phyloP scores from a whole-genome alignment of 2,888 invertebrate genomes.

The Meiosimyza decipiens region DNA sequence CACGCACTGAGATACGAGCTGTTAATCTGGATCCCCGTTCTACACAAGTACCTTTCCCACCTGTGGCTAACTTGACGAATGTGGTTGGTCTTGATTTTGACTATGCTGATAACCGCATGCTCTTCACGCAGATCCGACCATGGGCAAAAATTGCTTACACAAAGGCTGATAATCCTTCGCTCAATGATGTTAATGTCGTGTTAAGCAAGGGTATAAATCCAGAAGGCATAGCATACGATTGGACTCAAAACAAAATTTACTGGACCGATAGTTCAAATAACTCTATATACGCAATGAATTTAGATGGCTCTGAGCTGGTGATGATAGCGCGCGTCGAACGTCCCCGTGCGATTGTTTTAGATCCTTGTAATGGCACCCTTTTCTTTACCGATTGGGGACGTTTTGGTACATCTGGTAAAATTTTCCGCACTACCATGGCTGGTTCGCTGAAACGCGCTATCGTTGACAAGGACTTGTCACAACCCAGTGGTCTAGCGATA shows the following conservation, averaged over 20 bases:
- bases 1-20: slow-evolving; percentile 91
- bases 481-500: slow-evolving; percentile 94
- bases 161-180: slow-evolving; percentile 76
- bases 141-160: slow-evolving; percentile 90
- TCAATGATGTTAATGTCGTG: slow-evolving; percentile 74
- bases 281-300: slow-evolving; percentile 94
- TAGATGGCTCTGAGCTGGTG: slow-evolving; percentile 86
- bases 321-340: slow-evolving; percentile 94
- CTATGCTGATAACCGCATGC: slow-evolving; percentile 84
- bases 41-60: slow-evolving; percentile 85
- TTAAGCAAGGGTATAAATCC: slow-evolving; percentile 87
- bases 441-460: slow-evolving; percentile 91
- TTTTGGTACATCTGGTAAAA: slow-evolving; percentile 92
- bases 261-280: slow-evolving; percentile 97
- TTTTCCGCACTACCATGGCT: slow-evolving; percentile 95
- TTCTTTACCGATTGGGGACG: slow-evolving; percentile 98
- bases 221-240: slow-evolving; percentile 95
- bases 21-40: slow-evolving; percentile 88
- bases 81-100: slow-evolving; percentile 97
- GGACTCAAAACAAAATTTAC: slow-evolving; percentile 97
- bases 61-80: slow-evolving; percentile 87
- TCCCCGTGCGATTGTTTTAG: slow-evolving; percentile 93
- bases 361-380: slow-evolving; percentile 95
- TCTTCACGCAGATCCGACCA: slow-evolving; percentile 94
- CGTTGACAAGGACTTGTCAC: slow-evolving; percentile 89